Evolutionary conservation across 1,140 invertebrate genomes (phyloP), one percentile per base, ranked within the genome.

Genomic region (Trissolcus basalis): DNA sequence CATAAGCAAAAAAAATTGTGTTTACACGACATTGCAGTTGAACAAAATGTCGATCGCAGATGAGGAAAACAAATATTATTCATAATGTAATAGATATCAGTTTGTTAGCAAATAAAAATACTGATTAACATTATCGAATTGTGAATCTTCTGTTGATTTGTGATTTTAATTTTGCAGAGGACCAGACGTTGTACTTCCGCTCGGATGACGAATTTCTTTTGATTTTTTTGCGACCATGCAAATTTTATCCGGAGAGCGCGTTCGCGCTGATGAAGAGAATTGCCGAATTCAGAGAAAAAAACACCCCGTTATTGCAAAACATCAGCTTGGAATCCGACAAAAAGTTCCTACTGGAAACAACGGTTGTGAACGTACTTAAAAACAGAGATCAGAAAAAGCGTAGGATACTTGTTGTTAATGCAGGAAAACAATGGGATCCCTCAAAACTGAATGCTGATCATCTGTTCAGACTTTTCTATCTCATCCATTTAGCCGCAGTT

Each of bases 181-280:
- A 92, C 70, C 88, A 90, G 59, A 91, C 91, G 10, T 63, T 94
- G 33, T 86, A 91, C 65, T 94, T 89, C 61, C 89, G 89, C 49
- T 92, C 93, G 27, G 93, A 94, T 61, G 94, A 95, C 74, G 93
- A 94, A 1, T 91, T 94, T 19, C 88, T 96, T 0, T 89, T 91
- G 14, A 92, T 93, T 19, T 95, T 95, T 79, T 85, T 96, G 11
- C 90, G 94, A 36, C 93, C 93, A 32, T 93, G 93, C 82, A 95
- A 96, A 84, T 96, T 91, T 84, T 95, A 95, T 80, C 91, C 94
- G 0, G 89, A 95, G 67, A 94, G 93, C 85, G 94, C 94, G 0
- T 86, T 92, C 36, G 91, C 91, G 75, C 85, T 95, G 90, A 94
- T 96, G 92, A 92, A 91, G 81, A 90, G 93, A 75, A 88, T 92